phyloP scores from a whole-genome alignment of 2,888 invertebrate species.

The Drosophila ezoana region DNA sequence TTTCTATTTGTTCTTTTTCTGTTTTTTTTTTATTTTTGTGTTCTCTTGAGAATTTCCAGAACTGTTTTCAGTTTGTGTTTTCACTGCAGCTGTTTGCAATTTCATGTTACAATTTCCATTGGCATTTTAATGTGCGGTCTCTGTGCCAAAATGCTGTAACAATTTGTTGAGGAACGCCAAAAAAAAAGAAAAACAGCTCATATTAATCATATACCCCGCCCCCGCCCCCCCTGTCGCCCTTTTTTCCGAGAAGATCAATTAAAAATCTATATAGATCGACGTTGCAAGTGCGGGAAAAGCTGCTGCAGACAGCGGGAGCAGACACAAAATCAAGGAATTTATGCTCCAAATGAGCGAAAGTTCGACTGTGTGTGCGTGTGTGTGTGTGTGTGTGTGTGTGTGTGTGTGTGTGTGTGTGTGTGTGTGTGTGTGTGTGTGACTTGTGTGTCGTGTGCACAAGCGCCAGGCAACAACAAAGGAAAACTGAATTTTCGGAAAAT shows the following conservation, averaged over 20 bases:
- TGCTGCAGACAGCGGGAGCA: slow-evolving; percentile 35
- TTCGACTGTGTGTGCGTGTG: slow-evolving; percentile 13
- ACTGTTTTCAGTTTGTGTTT: slow-evolving; percentile 23
- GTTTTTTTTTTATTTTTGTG: no score
- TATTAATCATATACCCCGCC: slow-evolving; percentile 56
- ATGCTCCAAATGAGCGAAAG: slow-evolving; percentile 48
- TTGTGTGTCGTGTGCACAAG: slow-evolving; percentile 83
- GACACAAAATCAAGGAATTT: slow-evolving; percentile 40
- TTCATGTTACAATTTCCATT: slow-evolving; percentile 41
- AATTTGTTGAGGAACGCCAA: slow-evolving; percentile 31
- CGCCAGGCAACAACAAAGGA: slow-evolving; percentile 59
- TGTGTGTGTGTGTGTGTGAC: slow-evolving; percentile 42
- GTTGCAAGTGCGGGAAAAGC: slow-evolving; percentile 42
- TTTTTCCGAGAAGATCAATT: slow-evolving; percentile 38
- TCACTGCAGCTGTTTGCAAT: slow-evolving; percentile 43
- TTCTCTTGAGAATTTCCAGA: not conserved
- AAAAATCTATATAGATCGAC: slow-evolving; percentile 47
- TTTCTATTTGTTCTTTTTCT: no score
- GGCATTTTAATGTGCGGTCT: slow-evolving; percentile 41
- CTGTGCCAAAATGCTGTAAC: slow-evolving; percentile 68
- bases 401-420: slow-evolving; percentile 5
- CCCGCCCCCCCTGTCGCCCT: not conserved
- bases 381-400: slow-evolving; percentile 10
- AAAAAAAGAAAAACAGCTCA: slow-evolving; percentile 25
- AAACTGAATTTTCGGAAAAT: slow-evolving; percentile 46